Conservation (phyloP, 2,113 vertebrate genomes). For the Microcebus tavaratra region DNA sequence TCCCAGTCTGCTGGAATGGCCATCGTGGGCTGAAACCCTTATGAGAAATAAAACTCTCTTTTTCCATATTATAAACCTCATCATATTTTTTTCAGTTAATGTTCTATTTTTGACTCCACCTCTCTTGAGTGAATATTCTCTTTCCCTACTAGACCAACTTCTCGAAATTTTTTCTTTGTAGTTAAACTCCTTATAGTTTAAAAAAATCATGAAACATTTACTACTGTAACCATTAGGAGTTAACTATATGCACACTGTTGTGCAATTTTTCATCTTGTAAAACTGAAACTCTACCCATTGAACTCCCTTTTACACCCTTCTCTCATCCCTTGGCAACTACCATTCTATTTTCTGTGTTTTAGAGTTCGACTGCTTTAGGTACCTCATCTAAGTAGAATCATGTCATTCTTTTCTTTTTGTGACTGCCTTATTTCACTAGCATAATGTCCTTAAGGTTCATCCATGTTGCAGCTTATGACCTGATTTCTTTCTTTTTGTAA, state of each 20-base stretch:
- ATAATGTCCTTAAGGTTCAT: neutral
- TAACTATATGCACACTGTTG: neutral
- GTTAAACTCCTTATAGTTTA: neutral
- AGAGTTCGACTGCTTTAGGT: neutral
- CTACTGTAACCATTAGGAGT: neutral
- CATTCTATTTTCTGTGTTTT: neutral
- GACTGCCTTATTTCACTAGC: neutral
- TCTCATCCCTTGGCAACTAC: neutral
- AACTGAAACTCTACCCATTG: neutral
- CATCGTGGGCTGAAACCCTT: no score
- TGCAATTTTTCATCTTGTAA: neutral
- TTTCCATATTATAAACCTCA: no score
- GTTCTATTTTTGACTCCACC: neutral
- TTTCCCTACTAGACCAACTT: neutral
- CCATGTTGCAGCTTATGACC: neutral
- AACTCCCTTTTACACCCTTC: neutral
- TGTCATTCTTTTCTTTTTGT: neutral
- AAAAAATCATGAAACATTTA: neutral
- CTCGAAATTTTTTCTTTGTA: neutral
- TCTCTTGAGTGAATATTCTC: neutral
- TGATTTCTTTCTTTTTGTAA: neutral
- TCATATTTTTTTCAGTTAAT: no score
- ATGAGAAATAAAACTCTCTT: no score
- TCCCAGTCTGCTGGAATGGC: no score
- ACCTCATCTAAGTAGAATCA: neutral